Evolutionary conservation across 2,797 vertebrate species (phyloP).

Genomic region (Hypotaenidia philippensis): DNA sequence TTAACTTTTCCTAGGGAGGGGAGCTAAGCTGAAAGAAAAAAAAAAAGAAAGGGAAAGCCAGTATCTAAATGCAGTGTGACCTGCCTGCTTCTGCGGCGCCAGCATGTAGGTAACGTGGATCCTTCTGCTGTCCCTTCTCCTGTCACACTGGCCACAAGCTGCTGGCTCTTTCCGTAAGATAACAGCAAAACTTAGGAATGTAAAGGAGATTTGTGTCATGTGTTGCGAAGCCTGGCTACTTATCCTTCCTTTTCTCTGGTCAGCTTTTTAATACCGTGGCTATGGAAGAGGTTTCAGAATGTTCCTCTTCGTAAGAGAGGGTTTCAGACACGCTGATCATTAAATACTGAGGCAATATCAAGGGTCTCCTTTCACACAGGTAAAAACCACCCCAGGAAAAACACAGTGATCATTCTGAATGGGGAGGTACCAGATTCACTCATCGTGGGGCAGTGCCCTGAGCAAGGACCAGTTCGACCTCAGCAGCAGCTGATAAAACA

Average conservation of each 20-base stretch:
- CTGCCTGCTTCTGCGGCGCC: neutral
- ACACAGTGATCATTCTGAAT: neutral
- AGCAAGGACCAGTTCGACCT: too few relatives aligned
- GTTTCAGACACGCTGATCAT: neutral
- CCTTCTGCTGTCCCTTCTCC: neutral
- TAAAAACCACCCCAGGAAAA: neutral
- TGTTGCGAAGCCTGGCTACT: neutral
- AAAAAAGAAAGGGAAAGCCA: neutral
- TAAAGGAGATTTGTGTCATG: neutral
- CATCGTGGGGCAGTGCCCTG: rapidly evolving
- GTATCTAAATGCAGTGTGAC: neutral
- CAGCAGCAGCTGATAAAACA: neutral
- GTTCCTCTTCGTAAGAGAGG: neutral
- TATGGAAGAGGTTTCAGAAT: neutral
- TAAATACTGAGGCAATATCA: neutral
- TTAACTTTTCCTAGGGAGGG: neutral
- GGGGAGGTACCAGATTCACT: neutral
- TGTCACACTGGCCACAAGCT: neutral
- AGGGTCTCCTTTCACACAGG: neutral
- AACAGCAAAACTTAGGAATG: neutral
- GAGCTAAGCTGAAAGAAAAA: neutral
- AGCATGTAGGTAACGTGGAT: neutral
- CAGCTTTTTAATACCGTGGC: neutral
- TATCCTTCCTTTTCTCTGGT: neutral
- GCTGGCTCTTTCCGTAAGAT: neutral